Conservation (phyloP, 2,113 vertebrate genomes). For the Lampris megalopsis region DNA sequence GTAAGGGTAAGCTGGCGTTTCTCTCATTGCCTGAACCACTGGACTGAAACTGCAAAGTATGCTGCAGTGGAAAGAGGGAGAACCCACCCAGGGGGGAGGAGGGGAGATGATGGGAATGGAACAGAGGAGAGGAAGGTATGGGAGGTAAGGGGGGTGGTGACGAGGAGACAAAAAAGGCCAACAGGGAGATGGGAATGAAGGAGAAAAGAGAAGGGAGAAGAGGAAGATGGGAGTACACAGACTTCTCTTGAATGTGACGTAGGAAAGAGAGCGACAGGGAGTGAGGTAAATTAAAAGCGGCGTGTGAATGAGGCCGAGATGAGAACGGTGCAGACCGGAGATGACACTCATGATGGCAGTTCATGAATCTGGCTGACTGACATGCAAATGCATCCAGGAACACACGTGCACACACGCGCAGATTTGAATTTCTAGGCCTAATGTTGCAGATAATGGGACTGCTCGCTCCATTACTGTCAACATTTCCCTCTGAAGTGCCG, state of each 20-base stretch:
- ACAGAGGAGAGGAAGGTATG: slow-evolving; percentile 14
- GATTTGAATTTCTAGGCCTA: slow-evolving; percentile 49
- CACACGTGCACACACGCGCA: slow-evolving; percentile 12
- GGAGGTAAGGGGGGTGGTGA: not conserved
- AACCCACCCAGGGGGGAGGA: not conserved
- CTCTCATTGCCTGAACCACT: slow-evolving; percentile 75
- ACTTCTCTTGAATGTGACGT: too few species aligned
- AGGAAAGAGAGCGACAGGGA: not conserved
- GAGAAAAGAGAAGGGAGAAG: not conserved
- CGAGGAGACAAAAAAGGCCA: not conserved
- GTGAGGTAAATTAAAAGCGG: slow-evolving; percentile 6
- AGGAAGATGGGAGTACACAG: too few species aligned
- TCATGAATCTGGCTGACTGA: slow-evolving; percentile 38
- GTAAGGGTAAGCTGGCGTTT: slow-evolving; percentile 55
- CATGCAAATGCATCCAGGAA: slow-evolving; percentile 3
- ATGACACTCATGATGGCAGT: slow-evolving; percentile 36
- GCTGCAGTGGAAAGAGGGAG: slow-evolving; percentile 69
- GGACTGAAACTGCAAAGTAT: slow-evolving; percentile 76
- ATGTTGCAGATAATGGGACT: slow-evolving; percentile 72
- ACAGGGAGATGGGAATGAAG: not conserved
- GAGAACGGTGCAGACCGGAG: slow-evolving; percentile 30
- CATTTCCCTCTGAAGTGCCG: slow-evolving; percentile 38
- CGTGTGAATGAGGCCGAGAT: not conserved
- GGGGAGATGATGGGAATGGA: not conserved
- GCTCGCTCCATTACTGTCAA: slow-evolving; percentile 63